These are phyloP conservation scores for Mesembrinibis cayennensis DNA, from an alignment of 2,113 vertebrate genomes.

Conservation along the genomic window DNA sequence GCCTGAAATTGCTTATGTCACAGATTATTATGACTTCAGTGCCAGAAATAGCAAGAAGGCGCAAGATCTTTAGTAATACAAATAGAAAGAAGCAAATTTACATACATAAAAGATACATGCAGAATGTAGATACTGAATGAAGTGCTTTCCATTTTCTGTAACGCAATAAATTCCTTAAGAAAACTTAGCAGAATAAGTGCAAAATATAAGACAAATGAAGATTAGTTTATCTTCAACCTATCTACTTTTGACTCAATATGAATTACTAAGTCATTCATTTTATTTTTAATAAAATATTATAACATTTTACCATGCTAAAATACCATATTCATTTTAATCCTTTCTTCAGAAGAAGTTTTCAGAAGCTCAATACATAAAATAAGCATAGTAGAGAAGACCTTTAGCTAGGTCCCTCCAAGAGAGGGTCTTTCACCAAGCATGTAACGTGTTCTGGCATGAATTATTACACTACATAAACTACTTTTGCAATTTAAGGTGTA, in stretches of 20 bases:
- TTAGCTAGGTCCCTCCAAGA: not conserved
- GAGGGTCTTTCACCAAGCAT: not conserved
- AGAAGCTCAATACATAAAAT: not conserved
- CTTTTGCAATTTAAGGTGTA: not conserved
- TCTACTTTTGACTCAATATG: not conserved
- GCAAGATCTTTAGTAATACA: conserved; percentile 30
- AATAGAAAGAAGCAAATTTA: not conserved
- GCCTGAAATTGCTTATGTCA: conserved; percentile 38
- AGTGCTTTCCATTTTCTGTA: not conserved
- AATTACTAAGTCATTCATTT: not conserved
- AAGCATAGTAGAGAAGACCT: not conserved
- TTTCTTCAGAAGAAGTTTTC: not conserved
- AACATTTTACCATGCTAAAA: not conserved
- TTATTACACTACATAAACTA: not conserved
- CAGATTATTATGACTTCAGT: conserved; percentile 26
- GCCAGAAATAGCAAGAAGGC: conserved; percentile 44
- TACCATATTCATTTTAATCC: not conserved
- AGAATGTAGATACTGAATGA: not conserved
- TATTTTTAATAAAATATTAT: not conserved
- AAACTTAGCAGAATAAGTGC: not conserved
- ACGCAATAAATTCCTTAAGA: not conserved
- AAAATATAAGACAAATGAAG: not conserved
- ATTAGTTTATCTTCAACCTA: not conserved
- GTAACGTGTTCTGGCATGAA: not conserved
- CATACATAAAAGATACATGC: not conserved